Conservation (phyloP, 2,797 vertebrate species). For the Harpagifer antarcticus region DNA sequence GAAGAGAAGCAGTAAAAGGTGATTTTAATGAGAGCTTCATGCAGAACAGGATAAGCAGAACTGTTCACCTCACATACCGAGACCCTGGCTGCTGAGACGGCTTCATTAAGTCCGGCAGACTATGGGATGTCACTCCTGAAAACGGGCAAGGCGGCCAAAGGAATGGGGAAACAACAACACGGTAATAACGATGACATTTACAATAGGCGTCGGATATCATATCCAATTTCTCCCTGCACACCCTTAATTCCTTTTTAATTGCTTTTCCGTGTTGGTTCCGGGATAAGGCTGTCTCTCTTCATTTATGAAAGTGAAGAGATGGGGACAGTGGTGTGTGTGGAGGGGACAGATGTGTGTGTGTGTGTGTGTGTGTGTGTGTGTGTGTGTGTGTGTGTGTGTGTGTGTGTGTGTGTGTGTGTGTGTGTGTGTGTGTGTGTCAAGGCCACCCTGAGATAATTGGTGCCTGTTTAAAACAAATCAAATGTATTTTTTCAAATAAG, state of each 20-base stretch:
- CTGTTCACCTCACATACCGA: constrained; percentile 72
- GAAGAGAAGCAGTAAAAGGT: constrained; percentile 53
- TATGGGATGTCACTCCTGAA: constrained; percentile 78
- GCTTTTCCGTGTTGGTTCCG: constrained; percentile 79
- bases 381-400: too few relatives aligned
- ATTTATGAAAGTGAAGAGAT: constrained; percentile 76
- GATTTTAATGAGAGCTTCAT: constrained; percentile 77
- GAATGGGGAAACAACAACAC: constrained; percentile 82
- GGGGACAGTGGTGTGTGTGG: constrained; percentile 61
- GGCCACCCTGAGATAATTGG: constrained; percentile 64
- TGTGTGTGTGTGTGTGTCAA: not conserved
- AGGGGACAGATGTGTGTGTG: constrained; percentile 19
- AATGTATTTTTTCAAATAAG: constrained; percentile 51
- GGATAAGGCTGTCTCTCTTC: constrained; percentile 84
- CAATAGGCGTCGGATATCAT: constrained; percentile 81
- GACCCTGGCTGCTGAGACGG: constrained; percentile 71
- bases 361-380: too few relatives aligned
- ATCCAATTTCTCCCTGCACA: constrained; percentile 83
- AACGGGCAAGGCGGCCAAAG: constrained; percentile 69
- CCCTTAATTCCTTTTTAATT: constrained; percentile 86
- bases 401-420: too few relatives aligned
- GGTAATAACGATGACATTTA: constrained; percentile 85
- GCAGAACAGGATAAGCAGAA: constrained; percentile 71
- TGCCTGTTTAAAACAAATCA: constrained; percentile 64
- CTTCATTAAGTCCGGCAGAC: constrained; percentile 79